A percentile compares a stretch with the other conserved stretches of the same genome.
Evolutionary conservation across 2,888 invertebrate genomes (phyloP).

Genomic region (Allolobophora icterica): DNA sequence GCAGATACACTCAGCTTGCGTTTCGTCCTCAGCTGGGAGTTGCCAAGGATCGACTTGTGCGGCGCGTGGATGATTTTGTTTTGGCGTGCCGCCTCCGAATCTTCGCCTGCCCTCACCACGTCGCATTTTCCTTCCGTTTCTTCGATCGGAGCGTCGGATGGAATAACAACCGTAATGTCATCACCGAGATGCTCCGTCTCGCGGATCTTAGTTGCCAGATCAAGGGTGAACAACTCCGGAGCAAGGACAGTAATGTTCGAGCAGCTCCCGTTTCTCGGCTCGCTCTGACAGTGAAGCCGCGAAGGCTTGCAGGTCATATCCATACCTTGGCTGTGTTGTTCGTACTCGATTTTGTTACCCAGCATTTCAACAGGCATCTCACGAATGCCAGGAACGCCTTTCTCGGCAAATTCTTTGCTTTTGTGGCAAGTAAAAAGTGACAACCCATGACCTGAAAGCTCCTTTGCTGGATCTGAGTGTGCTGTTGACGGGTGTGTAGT

Average conservation of each 20-base stretch:
- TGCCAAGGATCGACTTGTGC: conserved; percentile 54
- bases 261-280: background rate
- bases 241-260: background rate
- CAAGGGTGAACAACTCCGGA: background rate
- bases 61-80: conserved; percentile 44
- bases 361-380: background rate
- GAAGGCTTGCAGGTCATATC: conserved; percentile 23
- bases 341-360: background rate
- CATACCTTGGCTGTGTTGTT: background rate
- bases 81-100: background rate
- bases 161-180: conserved; percentile 59
- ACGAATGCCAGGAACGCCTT: background rate
- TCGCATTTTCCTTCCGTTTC: background rate
- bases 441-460: background rate
- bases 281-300: background rate
- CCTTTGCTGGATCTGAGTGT: background rate
- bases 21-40: conserved; percentile 39
- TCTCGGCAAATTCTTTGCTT: background rate
- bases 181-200: conserved; percentile 54
- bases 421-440: background rate
- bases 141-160: conserved; percentile 50
- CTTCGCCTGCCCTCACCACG: background rate
- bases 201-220: conserved; percentile 50
- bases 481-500: background rate
- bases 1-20: background rate